Evolutionary conservation across 2,113 vertebrate species (phyloP), one percentile per base, ranked within the genome.

Genomic region (Gambusia affinis): DNA sequence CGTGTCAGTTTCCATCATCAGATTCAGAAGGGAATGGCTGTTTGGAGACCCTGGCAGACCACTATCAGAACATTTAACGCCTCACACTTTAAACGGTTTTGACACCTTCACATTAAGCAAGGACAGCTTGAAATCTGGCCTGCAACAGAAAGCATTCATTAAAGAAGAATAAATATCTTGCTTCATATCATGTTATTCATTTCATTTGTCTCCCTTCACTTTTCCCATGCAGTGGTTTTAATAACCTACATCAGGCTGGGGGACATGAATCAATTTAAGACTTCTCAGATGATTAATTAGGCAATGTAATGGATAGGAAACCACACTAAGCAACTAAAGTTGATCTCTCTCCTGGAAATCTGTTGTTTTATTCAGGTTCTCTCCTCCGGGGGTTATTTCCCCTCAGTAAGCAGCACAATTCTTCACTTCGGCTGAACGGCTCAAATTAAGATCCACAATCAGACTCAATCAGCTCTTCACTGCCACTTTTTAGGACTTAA

Each of bases 401-500:
- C 24, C n/a, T 39, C 19, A 28, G 47, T 2, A 60, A 42, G 33
- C 64, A 44, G 44, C 62, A 82, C 35, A 31, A 60, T 47, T 61
- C 12, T 19, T 15, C 27, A 30, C 17, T 28, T 72, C 2, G 0
- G 42, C 22, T 10, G 51, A 24, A 10, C 51, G 22, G 22, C 22
- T 57, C 22, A 57, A 57, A 28, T 15, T 67, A 39, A 79, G 28
- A 66, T 27, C 57, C 47, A 60, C 67, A 47, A 60, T 63, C 24
- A 29, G 71, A 61, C 63, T 75, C 62, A 75, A 76, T 35, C 64
- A 47, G n/a, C 68, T 27, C 67, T 70, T 72, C 63, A 72, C 64
- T 31, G 37, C 30, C 62, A 30, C 60, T 27, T 19, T 68, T 57
- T 47, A 62, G 33, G 51, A 79, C 39, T 65, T 64, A 27, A 30